Evolutionary conservation across 1,140 invertebrate species (phyloP), one percentile per base, ranked within the genome.

Genomic region (Colletes gigas): DNA sequence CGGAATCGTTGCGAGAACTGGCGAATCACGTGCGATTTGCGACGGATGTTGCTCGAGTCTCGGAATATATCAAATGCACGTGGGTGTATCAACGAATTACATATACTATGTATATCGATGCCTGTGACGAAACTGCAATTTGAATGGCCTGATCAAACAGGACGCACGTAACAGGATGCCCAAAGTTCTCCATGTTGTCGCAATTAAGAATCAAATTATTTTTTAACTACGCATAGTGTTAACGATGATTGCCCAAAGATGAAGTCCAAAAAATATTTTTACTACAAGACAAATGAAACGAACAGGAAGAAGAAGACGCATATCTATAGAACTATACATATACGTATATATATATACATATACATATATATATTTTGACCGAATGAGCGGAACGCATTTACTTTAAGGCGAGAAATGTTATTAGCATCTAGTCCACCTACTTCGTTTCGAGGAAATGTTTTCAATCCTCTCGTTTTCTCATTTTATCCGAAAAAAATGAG

Each of bases 201-300:
- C 83, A 67, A 39, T 39, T 68, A 73, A 69, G 59, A 17, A 65
- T 71, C 63, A 55, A 84, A 80, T 87, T 87, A 87, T 85, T 88
- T 87, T 87, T 75, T 83, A 87, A 80, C 55, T 77, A 87, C 57
- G 57, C 67, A 71, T 78, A 79, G 50, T 72, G 17, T 62, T 88
- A 88, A 83, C 83, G 69, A 88, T 84, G 86, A 83, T 84, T 80
- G 83, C 81, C 90, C 91, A 92, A 92, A 92, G 90, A 92, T 88
- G 54, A 89, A 90, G 79, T 79, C 90, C 91, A 92, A 92, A 91
- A 88, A 92, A 91, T 90, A 89, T 91, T 90, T 92, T 91, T 90
- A 91, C 73, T 89, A 90, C 67, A 52, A 88, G 59, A 70, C 41
- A 47, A 79, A 77, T 52, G 39, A 76, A 63, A 72, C 30, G 59